Evolutionary conservation across 2,888 invertebrate species (phyloP).

Genomic region (Drosophila borealis): DNA sequence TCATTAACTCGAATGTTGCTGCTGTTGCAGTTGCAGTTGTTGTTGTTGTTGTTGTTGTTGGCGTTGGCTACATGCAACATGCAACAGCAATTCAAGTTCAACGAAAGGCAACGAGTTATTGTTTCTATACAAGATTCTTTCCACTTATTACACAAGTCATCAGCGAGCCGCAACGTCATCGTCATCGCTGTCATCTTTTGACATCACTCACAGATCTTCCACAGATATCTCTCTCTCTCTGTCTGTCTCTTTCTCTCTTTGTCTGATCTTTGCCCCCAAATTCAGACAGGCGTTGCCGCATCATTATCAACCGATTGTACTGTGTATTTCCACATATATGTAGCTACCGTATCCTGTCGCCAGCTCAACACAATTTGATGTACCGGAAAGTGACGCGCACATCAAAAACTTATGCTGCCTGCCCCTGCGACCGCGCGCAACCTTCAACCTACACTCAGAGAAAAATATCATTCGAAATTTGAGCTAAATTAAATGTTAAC

Average conservation of each 20-base stretch:
- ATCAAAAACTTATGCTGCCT: constrained; percentile 17
- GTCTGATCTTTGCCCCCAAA: constrained; percentile 50
- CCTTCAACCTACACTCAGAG: constrained; percentile 3
- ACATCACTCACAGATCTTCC: constrained; percentile 40
- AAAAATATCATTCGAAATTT: background rate
- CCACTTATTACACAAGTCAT: constrained; percentile 80
- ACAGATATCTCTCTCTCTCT: background rate
- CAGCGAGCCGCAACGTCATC: constrained; percentile 66
- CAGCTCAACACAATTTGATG: constrained; percentile 30
- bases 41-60: constrained; percentile 41
- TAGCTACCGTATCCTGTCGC: constrained; percentile 68
- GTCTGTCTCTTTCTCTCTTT: background rate
- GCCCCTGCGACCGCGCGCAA: background rate
- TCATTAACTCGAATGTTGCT: constrained; percentile 65
- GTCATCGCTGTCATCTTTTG: constrained; percentile 62
- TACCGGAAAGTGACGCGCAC: constrained; percentile 59
- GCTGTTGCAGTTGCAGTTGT: constrained; percentile 47
- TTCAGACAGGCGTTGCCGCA: constrained; percentile 69
- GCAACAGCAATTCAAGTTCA: constrained; percentile 76
- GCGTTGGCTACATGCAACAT: constrained; percentile 68
- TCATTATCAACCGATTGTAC: constrained; percentile 70
- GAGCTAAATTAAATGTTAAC: accelerated
- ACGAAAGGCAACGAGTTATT: constrained; percentile 74
- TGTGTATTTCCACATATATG: constrained; percentile 2
- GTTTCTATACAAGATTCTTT: constrained; percentile 80